phyloP scores from a whole-genome alignment of 1,140 invertebrate species.

The Cyclargus thomasi region DNA sequence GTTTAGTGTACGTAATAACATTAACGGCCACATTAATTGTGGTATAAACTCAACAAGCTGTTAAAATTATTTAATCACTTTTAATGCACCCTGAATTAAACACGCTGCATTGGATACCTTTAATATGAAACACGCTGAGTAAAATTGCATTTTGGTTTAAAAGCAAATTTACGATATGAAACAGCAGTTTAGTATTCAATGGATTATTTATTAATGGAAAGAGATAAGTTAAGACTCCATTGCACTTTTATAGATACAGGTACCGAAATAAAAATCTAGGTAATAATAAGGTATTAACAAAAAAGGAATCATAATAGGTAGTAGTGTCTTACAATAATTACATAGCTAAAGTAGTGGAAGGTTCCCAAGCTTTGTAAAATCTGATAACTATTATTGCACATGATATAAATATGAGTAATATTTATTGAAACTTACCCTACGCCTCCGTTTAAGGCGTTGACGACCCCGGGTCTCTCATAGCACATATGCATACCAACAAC shows the following conservation, averaged over 20 bases:
- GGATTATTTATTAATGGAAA: too few relatives aligned
- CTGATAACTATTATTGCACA: too few relatives aligned
- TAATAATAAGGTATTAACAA: too few relatives aligned
- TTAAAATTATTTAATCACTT: slow-evolving; percentile 1
- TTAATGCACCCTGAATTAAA: neutral
- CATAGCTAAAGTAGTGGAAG: too few relatives aligned
- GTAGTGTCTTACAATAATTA: too few relatives aligned
- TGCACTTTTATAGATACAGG: too few relatives aligned
- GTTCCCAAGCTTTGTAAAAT: too few relatives aligned
- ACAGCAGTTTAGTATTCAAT: neutral
- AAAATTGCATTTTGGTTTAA: neutral
- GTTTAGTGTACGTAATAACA: neutral
- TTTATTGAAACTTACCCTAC: slow-evolving; percentile 48
- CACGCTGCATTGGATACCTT: neutral
- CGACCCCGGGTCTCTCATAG: slow-evolving; percentile 63
- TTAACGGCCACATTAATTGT: neutral
- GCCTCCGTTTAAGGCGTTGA: slow-evolving; percentile 61
- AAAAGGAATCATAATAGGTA: too few relatives aligned
- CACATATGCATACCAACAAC: slow-evolving; percentile 68
- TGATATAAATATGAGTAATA: neutral
- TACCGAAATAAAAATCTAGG: too few relatives aligned
- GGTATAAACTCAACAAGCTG: neutral
- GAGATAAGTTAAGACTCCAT: too few relatives aligned
- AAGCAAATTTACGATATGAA: neutral
- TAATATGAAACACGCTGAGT: neutral